Percentiles rank a stretch among this genome's conserved stretches.
Evolutionary conservation across 1,140 invertebrate genomes (phyloP).

Genomic region (Eulimnadia texana): DNA sequence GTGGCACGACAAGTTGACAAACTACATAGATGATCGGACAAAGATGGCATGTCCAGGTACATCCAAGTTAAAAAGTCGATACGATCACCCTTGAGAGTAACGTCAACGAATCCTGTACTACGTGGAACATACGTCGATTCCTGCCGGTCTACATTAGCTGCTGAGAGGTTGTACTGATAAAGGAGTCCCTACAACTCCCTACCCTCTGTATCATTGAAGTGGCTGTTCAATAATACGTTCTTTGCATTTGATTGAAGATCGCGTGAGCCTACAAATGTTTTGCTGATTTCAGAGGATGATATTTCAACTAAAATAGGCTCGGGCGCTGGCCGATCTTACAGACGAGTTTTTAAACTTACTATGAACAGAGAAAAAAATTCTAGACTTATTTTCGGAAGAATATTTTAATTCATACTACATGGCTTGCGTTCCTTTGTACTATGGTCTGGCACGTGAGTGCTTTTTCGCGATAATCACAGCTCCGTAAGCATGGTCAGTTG

Average conservation of each 20-base stretch:
- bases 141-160: background rate
- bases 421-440: background rate
- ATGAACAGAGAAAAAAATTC: background rate
- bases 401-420: background rate
- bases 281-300: no score
- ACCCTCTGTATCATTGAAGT: background rate
- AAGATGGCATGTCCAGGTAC: background rate
- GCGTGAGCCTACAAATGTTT: background rate
- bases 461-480: background rate
- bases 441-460: background rate
- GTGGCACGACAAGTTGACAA: background rate
- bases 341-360: no score
- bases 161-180: background rate
- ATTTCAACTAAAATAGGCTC: no score
- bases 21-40: background rate
- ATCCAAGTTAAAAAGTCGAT: background rate
- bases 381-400: background rate
- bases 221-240: background rate
- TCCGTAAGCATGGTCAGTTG: slow-evolving; percentile 1
- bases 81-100: background rate
- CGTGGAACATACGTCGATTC: background rate
- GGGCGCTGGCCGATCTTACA: no score
- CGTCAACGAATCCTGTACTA: background rate
- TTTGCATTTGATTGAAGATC: background rate
- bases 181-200: background rate